Conservation (phyloP, 2,797 vertebrate species). For the Oreortyx pictus region DNA sequence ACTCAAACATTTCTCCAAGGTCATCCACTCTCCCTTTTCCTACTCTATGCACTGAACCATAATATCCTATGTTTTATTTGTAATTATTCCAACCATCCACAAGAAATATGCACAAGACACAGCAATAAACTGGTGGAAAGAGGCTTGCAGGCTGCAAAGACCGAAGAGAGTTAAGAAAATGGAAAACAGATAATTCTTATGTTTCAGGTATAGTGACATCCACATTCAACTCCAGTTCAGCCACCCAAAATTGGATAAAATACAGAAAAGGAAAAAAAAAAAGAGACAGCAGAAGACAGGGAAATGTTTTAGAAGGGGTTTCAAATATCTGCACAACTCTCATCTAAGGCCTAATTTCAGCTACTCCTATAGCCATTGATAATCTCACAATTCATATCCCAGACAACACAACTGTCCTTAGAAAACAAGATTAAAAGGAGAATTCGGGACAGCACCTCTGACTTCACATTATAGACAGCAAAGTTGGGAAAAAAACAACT, state of each 20-base stretch:
- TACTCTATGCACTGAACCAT: not conserved
- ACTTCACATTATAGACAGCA: not conserved
- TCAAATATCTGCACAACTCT: not conserved
- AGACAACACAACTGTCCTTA: not conserved
- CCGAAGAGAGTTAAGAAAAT: not conserved
- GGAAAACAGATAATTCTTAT: not conserved
- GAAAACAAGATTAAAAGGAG: not conserved
- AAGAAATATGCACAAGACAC: not conserved
- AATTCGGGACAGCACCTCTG: not conserved
- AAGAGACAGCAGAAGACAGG: not conserved
- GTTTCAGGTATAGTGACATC: not conserved
- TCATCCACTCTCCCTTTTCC: not conserved
- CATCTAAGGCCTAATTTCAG: not conserved
- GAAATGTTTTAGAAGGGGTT: not conserved
- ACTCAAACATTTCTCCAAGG: not conserved
- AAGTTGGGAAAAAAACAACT: too few relatives aligned
- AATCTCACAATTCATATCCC: not conserved
- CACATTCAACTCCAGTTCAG: not conserved
- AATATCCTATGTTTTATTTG: rapidly evolving
- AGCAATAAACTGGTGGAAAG: not conserved
- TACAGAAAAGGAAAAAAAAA: too few relatives aligned
- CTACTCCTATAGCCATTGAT: not conserved
- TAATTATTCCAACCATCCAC: not conserved
- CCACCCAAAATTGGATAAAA: not conserved
- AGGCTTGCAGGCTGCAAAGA: not conserved